Percentiles rank a stretch among this genome's conserved stretches.
Conservation (phyloP, 2,797 vertebrate genomes). For the Platyrinchus mystaceus region DNA sequence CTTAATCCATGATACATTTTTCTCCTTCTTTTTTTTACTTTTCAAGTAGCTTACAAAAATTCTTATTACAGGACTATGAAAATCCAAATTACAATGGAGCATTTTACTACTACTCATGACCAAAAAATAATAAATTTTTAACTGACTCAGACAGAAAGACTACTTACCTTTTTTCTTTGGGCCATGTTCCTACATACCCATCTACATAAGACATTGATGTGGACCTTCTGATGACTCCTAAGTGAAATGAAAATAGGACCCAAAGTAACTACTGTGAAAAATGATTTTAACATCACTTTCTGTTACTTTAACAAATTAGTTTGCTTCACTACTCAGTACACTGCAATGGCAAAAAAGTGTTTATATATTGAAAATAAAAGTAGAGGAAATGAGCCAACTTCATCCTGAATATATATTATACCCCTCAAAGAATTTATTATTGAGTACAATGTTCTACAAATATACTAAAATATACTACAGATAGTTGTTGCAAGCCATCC, state of each 20-base stretch:
- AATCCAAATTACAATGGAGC: neutral
- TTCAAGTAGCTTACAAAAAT: neutral
- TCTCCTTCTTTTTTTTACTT: neutral
- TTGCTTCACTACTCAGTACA: neutral
- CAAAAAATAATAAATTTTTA: neutral
- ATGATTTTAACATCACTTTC: neutral
- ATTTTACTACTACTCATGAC: neutral
- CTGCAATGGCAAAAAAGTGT: neutral
- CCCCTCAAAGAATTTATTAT: neutral
- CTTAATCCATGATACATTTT: neutral
- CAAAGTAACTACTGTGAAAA: neutral
- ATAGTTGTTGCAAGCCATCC: neutral
- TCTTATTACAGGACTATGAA: neutral
- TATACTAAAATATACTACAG: neutral
- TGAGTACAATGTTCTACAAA: neutral
- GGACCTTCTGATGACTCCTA: constrained; percentile 93
- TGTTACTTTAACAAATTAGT: neutral
- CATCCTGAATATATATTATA: neutral
- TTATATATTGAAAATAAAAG: neutral
- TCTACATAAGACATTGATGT: constrained; percentile 97
- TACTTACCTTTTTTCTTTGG: constrained; percentile 93
- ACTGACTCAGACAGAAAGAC: neutral
- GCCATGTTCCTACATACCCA: constrained; percentile 94
- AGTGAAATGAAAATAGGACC: constrained; percentile 39
- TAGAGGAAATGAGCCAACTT: neutral